These are phyloP conservation scores for Eciton burchellii DNA, from an alignment of 1,140 invertebrate species.

Conservation along the genomic window DNA sequence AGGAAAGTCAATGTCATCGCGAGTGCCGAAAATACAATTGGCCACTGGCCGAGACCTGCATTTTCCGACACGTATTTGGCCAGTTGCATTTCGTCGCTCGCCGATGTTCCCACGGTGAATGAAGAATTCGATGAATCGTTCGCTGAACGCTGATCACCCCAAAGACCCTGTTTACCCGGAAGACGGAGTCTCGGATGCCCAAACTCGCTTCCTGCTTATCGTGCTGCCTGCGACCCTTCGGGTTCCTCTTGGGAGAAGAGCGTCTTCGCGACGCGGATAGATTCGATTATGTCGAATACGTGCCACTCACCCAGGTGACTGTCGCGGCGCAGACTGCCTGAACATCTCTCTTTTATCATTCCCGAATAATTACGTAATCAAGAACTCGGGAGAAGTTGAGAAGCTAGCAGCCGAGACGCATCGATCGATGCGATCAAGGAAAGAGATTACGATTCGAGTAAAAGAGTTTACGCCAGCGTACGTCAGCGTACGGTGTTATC, in stretches of 20 bases:
- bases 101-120: constrained; percentile 1
- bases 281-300: constrained; percentile 80
- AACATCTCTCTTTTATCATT: no score
- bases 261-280: constrained; percentile 51
- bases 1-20: constrained; percentile 80
- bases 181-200: constrained; percentile 57
- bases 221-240: constrained; percentile 66
- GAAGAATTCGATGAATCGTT: constrained; percentile 11
- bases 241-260: constrained; percentile 39
- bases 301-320: constrained; percentile 77
- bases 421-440: no score
- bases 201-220: constrained; percentile 57
- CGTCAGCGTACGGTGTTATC: no score
- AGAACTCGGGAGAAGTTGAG: not conserved
- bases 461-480: no score
- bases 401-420: not conserved
- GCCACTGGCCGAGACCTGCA: constrained; percentile 36
- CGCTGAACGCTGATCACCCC: no score
- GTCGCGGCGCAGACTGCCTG: not conserved
- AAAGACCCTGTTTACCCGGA: no score
- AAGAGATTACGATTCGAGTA: no score
- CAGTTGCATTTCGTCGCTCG: constrained; percentile 71
- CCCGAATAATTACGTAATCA: constrained; percentile 10
- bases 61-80: constrained; percentile 59
- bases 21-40: constrained; percentile 64